Evolutionary conservation across 2,113 vertebrate genomes (phyloP).

Genomic region (Sylvilagus bachmani): DNA sequence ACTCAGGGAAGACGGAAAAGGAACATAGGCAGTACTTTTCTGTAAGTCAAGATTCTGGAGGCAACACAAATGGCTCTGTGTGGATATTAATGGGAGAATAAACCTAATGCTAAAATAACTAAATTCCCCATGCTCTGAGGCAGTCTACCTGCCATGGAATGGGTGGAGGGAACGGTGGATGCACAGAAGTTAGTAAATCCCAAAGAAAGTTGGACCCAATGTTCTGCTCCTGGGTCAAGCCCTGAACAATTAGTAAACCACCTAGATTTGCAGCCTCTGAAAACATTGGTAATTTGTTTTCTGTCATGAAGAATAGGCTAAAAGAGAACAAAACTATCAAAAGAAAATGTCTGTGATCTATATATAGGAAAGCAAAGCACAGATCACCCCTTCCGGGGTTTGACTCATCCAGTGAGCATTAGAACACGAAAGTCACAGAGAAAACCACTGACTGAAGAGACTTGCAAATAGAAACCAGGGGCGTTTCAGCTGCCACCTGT

Average conservation of each 20-base stretch:
- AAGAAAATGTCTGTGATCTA: background rate
- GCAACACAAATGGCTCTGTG: constrained; percentile 55
- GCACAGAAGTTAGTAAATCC: constrained; percentile 20
- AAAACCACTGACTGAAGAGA: background rate
- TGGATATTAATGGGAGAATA: constrained; percentile 34
- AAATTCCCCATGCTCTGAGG: background rate
- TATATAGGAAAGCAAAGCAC: background rate
- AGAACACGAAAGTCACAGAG: background rate
- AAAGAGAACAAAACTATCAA: background rate
- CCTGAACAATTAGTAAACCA: background rate
- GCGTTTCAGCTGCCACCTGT: background rate
- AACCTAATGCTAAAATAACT: constrained; percentile 19
- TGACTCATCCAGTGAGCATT: background rate
- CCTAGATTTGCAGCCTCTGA: constrained; percentile 1
- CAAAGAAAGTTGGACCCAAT: background rate
- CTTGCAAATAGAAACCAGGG: background rate
- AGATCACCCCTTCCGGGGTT: background rate
- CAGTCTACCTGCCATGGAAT: background rate
- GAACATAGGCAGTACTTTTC: constrained; percentile 48
- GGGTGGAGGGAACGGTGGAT: background rate
- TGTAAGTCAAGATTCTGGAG: constrained; percentile 32
- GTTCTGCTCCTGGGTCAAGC: background rate
- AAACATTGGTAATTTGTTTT: background rate
- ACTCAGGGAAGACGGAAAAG: constrained; percentile 25
- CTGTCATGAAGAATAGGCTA: background rate